Base-by-base conservation (phyloP, 2,113 vertebrate genomes). In the Beaufortia kweichowensis region DNA sequence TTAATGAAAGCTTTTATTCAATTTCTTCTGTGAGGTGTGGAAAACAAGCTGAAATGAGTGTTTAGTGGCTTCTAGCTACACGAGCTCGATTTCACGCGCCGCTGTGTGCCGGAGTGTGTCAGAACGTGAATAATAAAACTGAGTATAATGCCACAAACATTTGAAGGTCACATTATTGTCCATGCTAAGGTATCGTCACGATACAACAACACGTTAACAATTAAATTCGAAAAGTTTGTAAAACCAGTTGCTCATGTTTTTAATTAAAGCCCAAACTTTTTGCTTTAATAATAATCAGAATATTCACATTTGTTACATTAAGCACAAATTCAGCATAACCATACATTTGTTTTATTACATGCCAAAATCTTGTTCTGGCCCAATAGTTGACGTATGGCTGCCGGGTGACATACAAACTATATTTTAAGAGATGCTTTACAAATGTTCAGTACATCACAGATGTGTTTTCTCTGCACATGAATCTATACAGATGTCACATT, bases 401-500 rank as follows among this genome's bases (percentile, higher is more conserved):
- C 6, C 64, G 46, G 24, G 15, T 46, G 43, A 28, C 39, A 19
- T 19, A 46, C 39, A 2, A 66, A 66, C 23, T 46, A 43, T 24
- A 65, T 65, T 29, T 9, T 23, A 31, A 21, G 65, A 11, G 2
- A 6, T 4, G 5, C 43, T 50, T 68, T 31, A 46, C 43, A 68
- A 68, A 50, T 50, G 43, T 31, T 28, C 65, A 21, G 43, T 55
- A 76, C 14, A 31, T 46, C 55, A 65, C 61, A 65, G 46, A 75
- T 64, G 59, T 50, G 48, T 64, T 6, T 64, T 61, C 21, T 14
- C 31, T 46, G 39, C 43, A 48, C 26, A 62, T 62, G 57, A 63
- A 75, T 39, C 28, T 26, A 31, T 75, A 33, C 73, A 75, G 73
- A 76, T 41, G 61, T 10, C 33, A 39, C 29, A 65, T 26, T 53